Base-by-base conservation (phyloP, 1,140 invertebrate species). In the Plectrocnemia conspersa region DNA sequence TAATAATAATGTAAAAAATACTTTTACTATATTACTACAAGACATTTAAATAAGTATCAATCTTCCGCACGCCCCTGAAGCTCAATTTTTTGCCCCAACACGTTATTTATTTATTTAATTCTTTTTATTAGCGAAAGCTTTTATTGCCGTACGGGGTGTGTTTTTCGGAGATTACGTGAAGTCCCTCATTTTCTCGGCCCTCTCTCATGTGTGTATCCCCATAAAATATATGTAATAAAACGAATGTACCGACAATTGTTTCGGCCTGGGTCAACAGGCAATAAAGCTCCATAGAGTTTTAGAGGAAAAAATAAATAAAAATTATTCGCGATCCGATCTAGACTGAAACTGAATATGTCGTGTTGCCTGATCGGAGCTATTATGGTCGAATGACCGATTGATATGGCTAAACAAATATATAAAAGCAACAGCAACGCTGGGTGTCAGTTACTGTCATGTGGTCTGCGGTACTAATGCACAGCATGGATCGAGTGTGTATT, bases 91-190 rank as follows among this genome's bases (percentile, higher is more conserved):
- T 60, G 54, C 46, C 52, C 58, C 54, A 45, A 49, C 54, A 36
- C 44, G 58, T 60, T 60, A 60, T 60, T 60, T 60, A 60, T 60
- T 60, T 60, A 60, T 60, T 60, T 60, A 60, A 60, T 62, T 62
- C 52, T 62, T 62, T 62, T 62, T 62, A 62, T 62, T 62, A 62
- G 59, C 56, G 48, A 55, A 62, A 42, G 59, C 52, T 62, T 62
- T 62, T 58, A 58, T 58, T 62, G 56, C 54, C 52, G 32, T 50
- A 44, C 52, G 52, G 56, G 56, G 59, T 62, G 59, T 62, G 59
- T 62, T 62, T 62, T 58, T 49, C 56, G 59, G 59, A 62, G 59
- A 62, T 62, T 62, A 62, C 56, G 59, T 45, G 45, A 56, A 60
- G 58, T 53, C 54, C 54, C 58, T 60, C 50, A 46, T 54, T 35